Conservation (phyloP, 2,797 vertebrate genomes). For the Sebastes kiyomatsui region DNA sequence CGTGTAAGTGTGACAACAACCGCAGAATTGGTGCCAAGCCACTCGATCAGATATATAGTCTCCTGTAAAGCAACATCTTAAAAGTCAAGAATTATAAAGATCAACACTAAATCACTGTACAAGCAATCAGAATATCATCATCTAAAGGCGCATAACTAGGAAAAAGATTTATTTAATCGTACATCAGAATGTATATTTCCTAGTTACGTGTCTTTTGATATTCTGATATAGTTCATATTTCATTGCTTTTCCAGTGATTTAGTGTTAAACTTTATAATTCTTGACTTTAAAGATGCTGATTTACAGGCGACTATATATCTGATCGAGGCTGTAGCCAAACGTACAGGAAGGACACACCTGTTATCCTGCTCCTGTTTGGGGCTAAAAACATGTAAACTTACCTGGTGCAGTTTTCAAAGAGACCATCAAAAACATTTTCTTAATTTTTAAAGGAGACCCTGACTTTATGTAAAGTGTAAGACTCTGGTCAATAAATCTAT, state of each 20-base stretch:
- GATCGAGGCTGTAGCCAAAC: background rate
- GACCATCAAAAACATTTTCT: background rate
- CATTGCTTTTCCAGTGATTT: too few relatives aligned
- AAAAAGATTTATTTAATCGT: too few relatives aligned
- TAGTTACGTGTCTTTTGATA: too few relatives aligned
- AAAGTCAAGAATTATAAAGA: background rate
- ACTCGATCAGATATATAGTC: background rate
- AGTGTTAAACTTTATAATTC: too few relatives aligned
- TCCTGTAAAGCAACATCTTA: too few relatives aligned
- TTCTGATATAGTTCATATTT: too few relatives aligned
- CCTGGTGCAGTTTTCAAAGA: background rate
- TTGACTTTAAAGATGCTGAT: too few relatives aligned
- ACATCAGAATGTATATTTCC: too few relatives aligned
- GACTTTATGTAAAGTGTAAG: background rate
- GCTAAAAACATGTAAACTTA: background rate
- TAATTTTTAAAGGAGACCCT: background rate
- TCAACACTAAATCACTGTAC: background rate
- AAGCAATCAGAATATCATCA: too few relatives aligned
- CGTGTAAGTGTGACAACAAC: background rate
- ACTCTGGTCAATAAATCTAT: conserved; percentile 26
- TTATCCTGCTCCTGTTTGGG: background rate
- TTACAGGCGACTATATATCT: background rate
- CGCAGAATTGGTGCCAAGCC: too few relatives aligned
- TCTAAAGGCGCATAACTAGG: too few relatives aligned
- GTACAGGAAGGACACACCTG: background rate